Evolutionary conservation across 1,140 invertebrate species (phyloP).

Genomic region (Goniozus legneri): DNA sequence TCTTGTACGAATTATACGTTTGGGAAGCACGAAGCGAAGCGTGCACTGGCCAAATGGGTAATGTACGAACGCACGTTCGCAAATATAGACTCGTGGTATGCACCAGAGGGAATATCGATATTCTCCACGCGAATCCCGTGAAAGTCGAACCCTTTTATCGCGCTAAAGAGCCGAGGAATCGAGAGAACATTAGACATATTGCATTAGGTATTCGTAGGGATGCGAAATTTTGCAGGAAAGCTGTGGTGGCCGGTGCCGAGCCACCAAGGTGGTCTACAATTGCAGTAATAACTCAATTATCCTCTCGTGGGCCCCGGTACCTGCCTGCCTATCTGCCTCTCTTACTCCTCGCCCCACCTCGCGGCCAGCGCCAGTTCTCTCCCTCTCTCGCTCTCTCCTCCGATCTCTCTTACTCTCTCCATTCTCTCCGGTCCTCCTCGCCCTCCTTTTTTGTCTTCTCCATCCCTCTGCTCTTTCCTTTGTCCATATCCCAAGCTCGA

Average conservation of each 20-base stretch:
- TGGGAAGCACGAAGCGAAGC: too few relatives aligned
- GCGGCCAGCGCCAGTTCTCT: too few relatives aligned
- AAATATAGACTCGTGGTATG: too few relatives aligned
- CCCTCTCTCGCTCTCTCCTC: slow-evolving; percentile 37
- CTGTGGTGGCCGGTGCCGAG: slow-evolving; percentile 51
- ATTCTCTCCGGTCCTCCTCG: slow-evolving; percentile 14
- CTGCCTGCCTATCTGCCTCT: slow-evolving; percentile 54
- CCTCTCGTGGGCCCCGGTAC: slow-evolving; percentile 45
- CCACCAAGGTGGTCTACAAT: slow-evolving; percentile 58
- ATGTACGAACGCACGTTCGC: too few relatives aligned
- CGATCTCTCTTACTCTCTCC: slow-evolving; percentile 13
- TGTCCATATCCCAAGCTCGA: slow-evolving; percentile 1
- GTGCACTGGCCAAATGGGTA: too few relatives aligned
- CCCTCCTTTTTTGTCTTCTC: background rate
- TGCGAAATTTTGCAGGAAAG: slow-evolving; percentile 53
- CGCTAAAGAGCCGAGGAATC: slow-evolving; percentile 49
- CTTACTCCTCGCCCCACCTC: too few relatives aligned
- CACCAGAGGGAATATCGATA: too few relatives aligned
- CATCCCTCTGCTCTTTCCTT: slow-evolving; percentile 1
- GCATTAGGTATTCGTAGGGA: too few relatives aligned
- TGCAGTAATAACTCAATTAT: slow-evolving; percentile 59
- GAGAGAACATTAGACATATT: slow-evolving; percentile 48
- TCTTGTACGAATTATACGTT: too few relatives aligned
- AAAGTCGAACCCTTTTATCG: too few relatives aligned
- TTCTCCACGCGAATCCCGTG: too few relatives aligned